Conservation (phyloP, 2,888 invertebrate species). For the Acronicta alni region DNA sequence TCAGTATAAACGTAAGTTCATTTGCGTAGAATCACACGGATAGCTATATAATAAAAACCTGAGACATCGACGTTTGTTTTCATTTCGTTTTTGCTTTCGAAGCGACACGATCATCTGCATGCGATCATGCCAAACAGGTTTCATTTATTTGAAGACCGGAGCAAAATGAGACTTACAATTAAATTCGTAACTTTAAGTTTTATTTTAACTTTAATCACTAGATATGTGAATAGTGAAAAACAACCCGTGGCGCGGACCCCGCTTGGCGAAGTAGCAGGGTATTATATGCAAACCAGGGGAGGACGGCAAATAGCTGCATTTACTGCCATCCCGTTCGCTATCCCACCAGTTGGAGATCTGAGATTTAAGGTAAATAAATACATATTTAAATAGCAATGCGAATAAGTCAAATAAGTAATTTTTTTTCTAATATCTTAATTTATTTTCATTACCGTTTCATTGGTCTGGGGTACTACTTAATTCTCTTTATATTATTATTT, state of each 20-base stretch:
- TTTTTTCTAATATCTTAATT: not conserved
- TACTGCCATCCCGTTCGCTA: slow-evolving; percentile 91
- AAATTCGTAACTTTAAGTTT: slow-evolving; percentile 30
- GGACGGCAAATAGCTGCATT: slow-evolving; percentile 90
- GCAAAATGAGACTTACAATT: slow-evolving; percentile 32
- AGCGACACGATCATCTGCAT: slow-evolving; percentile 59
- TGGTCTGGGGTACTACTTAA: too few species aligned
- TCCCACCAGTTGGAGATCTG: slow-evolving; percentile 90
- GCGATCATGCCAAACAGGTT: slow-evolving; percentile 60
- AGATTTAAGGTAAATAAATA: slow-evolving; percentile 90
- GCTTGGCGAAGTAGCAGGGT: slow-evolving; percentile 88
- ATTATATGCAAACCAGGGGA: slow-evolving; percentile 86
- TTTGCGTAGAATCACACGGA: slow-evolving; percentile 57
- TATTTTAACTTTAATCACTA: slow-evolving; percentile 38
- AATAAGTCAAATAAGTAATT: not conserved
- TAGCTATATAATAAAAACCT: slow-evolving; percentile 68
- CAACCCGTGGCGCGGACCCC: slow-evolving; percentile 72
- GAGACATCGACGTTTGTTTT: slow-evolving; percentile 61
- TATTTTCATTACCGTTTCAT: too few species aligned
- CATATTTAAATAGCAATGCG: slow-evolving; percentile 2
- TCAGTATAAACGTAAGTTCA: slow-evolving; percentile 44
- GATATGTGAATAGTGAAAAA: slow-evolving; percentile 59
- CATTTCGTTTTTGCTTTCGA: slow-evolving; percentile 69
- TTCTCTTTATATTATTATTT: too few species aligned
- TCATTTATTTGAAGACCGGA: slow-evolving; percentile 31